Evolutionary conservation across 2,113 vertebrate genomes (phyloP), one percentile per base, ranked within the genome.

Genomic region (Amphilophus citrinellus): DNA sequence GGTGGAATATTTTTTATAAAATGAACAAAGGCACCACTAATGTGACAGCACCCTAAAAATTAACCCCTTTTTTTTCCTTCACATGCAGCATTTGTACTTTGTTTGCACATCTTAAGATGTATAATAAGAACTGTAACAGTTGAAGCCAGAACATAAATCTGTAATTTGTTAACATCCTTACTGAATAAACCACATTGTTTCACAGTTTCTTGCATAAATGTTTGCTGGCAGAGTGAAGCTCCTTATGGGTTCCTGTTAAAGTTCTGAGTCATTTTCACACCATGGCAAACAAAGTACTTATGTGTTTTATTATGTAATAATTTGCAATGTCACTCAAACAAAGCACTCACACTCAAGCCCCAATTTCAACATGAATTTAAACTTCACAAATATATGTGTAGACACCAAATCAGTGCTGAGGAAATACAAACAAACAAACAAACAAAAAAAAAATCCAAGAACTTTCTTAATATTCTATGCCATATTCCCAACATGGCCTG

Each of bases 241-340:
- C 82, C 82, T 87, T 86, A 88, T 89, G 91, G 65, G 87, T 77
- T 81, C 87, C 83, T 87, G 87, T 93, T 90, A 89, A 89, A 91
- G 89, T 42, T 73, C 27, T 87, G 87, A 93, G 39, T 92, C 81
- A 88, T 83, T 90, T 86, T 86, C 82, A 86, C 88, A 91, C 84
- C 79, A 42, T 17, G 18, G 15, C 77, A 65, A 76, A 84, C 86
- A 63, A 84, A 89, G 35, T 62, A 79, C 87, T 78, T 89, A 63
- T 56, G 89, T 85, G 88, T 88, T 80, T 59, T 50, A 90, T 91
- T 89, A 87, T 87, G 82, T 77, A 87, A 89, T 77, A 1, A 76
- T 84, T 85, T 50, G 24, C 60, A 77, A 82, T 87, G 76, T 79
- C 91, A 89, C 60, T 89, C 80, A 89, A 83, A 60, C 27, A 9